Base-by-base conservation (phyloP, 1,140 invertebrate genomes). In the Plodia interpunctella region DNA sequence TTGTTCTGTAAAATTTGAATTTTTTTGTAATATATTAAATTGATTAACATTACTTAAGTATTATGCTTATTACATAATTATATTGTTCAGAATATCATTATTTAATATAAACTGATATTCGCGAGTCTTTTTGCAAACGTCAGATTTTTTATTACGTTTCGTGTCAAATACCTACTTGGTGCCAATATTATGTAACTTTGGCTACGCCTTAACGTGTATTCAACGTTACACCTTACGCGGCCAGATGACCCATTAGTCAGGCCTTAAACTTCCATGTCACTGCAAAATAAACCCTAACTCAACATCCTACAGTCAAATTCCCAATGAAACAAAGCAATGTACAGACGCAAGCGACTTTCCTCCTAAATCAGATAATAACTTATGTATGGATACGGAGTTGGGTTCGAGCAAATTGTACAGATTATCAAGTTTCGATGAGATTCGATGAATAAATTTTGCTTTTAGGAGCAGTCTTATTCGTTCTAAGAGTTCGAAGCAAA, bases 201-300 rank as follows among this genome's bases (percentile, higher is more conserved):
- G 60, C 65, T 63, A 73, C 70, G 74, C 70, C 65, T n/a, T n/a
- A n/a, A n/a, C 78, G 60, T 62, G 63, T 80, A 72, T 75, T 68
- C 71, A 63, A 68, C 71, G 70, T 76, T 74, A 82, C 76, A 82
- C 80, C 74, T 79, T 78, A 55, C 70, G 70, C 70, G 75, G 70
- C 72, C 68, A 82, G 78, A 85, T 80, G 75, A 83, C 74, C 74
- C 71, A 79, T 84, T 80, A 80, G 68, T 63, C 74, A 68, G 68
- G 72, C 73, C 73, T 77, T 62, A 65, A 55, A 38, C 54, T 49
- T 17, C 54, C n/a, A 53, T 50, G 15, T 25, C 18, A 38, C 52
- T 28, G 66, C 60, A 80, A 78, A 69, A 55, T 59, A 53, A 60
- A 76, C 74, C 67, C 65, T 76, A 73, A 60, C 21, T 35, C 30